These are phyloP conservation scores for Laterallus jamaicensis DNA, from an alignment of 2,113 vertebrate genomes.

Conservation along the genomic window DNA sequence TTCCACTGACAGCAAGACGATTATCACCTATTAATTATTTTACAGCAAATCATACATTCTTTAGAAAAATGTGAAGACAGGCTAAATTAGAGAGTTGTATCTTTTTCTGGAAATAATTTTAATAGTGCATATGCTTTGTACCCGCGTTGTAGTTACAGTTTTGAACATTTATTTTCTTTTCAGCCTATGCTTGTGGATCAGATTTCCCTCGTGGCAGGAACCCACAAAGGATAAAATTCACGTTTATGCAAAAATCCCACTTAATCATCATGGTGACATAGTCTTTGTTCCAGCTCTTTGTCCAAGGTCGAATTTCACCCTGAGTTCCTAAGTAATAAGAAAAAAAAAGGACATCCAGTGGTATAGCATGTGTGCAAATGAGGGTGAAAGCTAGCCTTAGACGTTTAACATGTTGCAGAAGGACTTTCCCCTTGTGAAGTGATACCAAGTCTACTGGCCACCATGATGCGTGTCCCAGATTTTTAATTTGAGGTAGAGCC, in stretches of 20 bases:
- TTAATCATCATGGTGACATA: conserved; percentile 29
- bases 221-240: conserved; percentile 33
- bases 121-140: not conserved
- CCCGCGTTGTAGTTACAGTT: accelerated
- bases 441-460: not conserved
- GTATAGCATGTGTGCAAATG: not conserved
- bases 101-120: not conserved
- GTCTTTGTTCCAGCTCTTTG: conserved; percentile 32
- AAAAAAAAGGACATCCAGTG: not conserved
- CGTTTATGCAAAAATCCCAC: not conserved
- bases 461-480: accelerated
- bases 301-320: conserved; percentile 16
- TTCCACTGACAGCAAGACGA: not conserved
- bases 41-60: not conserved
- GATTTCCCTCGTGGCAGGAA: conserved; percentile 20
- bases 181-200: not conserved
- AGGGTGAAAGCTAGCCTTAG: not conserved
- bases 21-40: conserved; percentile 4
- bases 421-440: not conserved
- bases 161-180: not conserved
- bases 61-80: not conserved
- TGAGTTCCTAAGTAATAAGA: not conserved
- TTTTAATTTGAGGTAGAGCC: not conserved
- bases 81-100: not conserved
- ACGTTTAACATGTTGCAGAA: not conserved